Evolutionary conservation across 2,113 vertebrate species (phyloP).

Genomic region (Thymallus thymallus): DNA sequence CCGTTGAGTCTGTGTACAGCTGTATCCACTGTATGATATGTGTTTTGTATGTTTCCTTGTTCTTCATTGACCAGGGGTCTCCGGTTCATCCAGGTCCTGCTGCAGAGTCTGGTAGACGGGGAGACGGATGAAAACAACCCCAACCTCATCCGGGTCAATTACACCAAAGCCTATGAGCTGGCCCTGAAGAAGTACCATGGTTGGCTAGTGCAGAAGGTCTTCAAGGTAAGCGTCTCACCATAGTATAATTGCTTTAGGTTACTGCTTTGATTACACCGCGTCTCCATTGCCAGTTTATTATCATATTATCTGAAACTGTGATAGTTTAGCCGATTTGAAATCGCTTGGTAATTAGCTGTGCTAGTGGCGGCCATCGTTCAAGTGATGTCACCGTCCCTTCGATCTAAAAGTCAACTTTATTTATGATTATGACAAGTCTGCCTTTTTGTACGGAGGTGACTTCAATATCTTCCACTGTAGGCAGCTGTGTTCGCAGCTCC

Average conservation of each 20-base stretch:
- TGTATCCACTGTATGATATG: neutral
- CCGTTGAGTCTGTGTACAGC: neutral
- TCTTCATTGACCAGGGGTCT: slow-evolving; percentile 75
- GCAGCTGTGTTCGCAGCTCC: slow-evolving; percentile 85
- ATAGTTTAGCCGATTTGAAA: no score
- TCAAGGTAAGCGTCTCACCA: slow-evolving; percentile 73
- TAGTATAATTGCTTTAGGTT: no score
- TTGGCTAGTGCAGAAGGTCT: slow-evolving; percentile 92
- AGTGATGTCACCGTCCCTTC: no score
- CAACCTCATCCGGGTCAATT: slow-evolving; percentile 88
- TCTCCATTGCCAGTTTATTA: no score
- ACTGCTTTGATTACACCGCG: no score
- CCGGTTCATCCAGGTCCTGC: slow-evolving; percentile 91
- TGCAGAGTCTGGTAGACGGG: slow-evolving; percentile 90
- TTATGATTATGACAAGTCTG: no score
- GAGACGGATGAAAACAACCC: slow-evolving; percentile 90
- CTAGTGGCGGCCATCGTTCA: no score
- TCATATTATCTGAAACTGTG: no score
- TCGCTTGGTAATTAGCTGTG: no score
- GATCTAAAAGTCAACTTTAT: no score
- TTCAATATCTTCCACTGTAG: slow-evolving; percentile 58
- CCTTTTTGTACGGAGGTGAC: neutral
- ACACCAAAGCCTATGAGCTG: slow-evolving; percentile 89
- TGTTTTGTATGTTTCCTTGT: neutral
- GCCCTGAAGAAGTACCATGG: slow-evolving; percentile 89